A percentile compares a stretch with the other conserved stretches of the same genome.
phyloP scores from a whole-genome alignment of 2,113 vertebrate genomes.

The Conger conger region DNA sequence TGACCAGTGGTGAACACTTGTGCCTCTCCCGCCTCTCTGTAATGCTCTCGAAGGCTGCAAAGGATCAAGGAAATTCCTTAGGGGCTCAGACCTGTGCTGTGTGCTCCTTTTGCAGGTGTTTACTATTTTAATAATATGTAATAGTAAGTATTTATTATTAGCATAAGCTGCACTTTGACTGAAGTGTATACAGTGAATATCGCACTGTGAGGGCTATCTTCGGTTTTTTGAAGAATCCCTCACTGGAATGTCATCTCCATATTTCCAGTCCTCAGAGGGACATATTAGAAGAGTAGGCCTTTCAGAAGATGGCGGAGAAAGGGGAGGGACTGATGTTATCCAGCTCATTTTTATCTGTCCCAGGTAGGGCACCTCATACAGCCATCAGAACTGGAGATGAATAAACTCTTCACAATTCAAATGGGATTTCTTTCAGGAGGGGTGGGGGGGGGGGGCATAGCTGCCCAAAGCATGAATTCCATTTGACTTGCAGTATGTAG shows the following conservation, averaged over 20 bases:
- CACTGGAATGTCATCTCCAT: conserved; percentile 28
- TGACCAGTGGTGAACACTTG: not conserved
- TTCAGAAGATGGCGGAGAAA: conserved; percentile 9
- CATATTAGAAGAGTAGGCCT: conserved; percentile 19
- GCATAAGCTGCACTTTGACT: not conserved
- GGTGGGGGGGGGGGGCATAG: not conserved
- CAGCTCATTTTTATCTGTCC: conserved; percentile 50
- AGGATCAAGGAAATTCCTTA: not conserved
- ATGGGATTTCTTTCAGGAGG: conserved; percentile 26
- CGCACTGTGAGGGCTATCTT: conserved; percentile 16
- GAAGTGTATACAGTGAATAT: not conserved
- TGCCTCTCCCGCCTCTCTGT: not conserved
- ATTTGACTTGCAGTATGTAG: conserved; percentile 34
- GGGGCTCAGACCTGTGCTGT: not conserved
- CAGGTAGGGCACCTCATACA: conserved; percentile 25
- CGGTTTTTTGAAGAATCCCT: conserved; percentile 32
- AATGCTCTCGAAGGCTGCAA: not conserved
- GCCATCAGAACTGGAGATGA: conserved; percentile 27
- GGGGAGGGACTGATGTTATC: conserved; percentile 43
- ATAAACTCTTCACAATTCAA: conserved; percentile 39
- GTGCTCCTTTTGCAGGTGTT: not conserved
- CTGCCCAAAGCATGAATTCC: conserved; percentile 38
- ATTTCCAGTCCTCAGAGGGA: conserved; percentile 44
- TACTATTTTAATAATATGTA: not conserved
- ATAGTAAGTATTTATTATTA: not conserved